These are phyloP conservation scores for Marmota monax DNA, from an alignment of 2,113 vertebrate genomes.

Conservation along the genomic window DNA sequence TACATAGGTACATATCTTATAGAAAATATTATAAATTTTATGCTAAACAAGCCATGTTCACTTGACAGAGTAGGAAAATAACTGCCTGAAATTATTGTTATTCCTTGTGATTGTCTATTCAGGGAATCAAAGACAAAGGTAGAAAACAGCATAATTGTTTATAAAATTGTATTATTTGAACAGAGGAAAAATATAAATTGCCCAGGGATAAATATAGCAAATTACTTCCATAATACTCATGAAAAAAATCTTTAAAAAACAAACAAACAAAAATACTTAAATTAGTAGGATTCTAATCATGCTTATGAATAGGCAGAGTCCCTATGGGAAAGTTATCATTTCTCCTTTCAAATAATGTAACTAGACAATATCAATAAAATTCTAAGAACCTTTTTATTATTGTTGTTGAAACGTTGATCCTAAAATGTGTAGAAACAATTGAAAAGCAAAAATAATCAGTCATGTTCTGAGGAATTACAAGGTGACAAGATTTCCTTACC, in stretches of 20 bases:
- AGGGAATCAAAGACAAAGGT: background rate
- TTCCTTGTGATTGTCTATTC: background rate
- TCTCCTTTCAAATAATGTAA: too few species aligned
- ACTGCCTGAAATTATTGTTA: background rate
- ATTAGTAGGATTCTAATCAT: background rate
- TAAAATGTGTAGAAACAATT: too few species aligned
- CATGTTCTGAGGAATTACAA: too few species aligned
- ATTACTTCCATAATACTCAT: background rate
- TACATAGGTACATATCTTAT: background rate
- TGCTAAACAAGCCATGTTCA: background rate
- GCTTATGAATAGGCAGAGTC: background rate
- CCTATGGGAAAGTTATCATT: too few species aligned
- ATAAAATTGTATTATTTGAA: background rate
- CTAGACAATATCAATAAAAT: too few species aligned
- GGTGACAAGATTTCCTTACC: too few species aligned
- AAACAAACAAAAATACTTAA: too few species aligned
- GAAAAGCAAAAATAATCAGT: too few species aligned
- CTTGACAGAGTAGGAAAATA: background rate
- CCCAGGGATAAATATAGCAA: background rate
- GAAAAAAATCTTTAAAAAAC: background rate
- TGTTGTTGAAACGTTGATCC: too few species aligned
- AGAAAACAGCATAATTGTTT: background rate
- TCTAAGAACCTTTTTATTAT: too few species aligned
- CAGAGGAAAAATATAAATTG: background rate
- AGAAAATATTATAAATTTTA: background rate